These are phyloP conservation scores for Rhea americana DNA, from an alignment of 2,113 vertebrate species.

Conservation along the genomic window DNA sequence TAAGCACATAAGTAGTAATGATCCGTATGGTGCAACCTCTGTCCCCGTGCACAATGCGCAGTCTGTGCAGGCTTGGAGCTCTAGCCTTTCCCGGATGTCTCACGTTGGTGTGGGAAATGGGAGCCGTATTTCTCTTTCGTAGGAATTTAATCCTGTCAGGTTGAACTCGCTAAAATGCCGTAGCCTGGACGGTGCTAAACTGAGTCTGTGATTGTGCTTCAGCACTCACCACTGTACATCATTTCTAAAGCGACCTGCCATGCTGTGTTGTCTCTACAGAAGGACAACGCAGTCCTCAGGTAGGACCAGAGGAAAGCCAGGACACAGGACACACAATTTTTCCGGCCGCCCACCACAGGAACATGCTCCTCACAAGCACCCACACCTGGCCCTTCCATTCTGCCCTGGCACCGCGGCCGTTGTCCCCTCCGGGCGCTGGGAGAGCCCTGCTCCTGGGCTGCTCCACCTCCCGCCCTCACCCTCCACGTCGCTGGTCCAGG, in stretches of 20 bases:
- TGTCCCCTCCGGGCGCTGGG: background rate
- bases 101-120: background rate
- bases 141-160: background rate
- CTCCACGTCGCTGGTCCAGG: background rate
- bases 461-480: background rate
- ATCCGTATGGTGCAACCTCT: fast-evolving
- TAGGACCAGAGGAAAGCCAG: too few relatives aligned
- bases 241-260: background rate
- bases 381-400: background rate
- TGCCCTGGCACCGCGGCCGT: background rate
- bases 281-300: too few relatives aligned
- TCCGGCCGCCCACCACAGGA: too few relatives aligned
- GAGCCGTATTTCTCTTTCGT: background rate
- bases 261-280: background rate
- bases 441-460: background rate
- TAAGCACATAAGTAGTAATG: background rate
- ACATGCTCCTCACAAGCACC: too few relatives aligned
- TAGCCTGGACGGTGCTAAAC: background rate
- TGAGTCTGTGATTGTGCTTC: background rate
- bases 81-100: background rate
- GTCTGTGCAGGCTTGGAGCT: background rate
- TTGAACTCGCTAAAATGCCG: background rate
- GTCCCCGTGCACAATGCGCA: fast-evolving
- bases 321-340: too few relatives aligned
- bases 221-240: background rate